These are phyloP conservation scores for Mythimna ferrago DNA, from an alignment of 2,888 invertebrate species.

Conservation along the genomic window DNA sequence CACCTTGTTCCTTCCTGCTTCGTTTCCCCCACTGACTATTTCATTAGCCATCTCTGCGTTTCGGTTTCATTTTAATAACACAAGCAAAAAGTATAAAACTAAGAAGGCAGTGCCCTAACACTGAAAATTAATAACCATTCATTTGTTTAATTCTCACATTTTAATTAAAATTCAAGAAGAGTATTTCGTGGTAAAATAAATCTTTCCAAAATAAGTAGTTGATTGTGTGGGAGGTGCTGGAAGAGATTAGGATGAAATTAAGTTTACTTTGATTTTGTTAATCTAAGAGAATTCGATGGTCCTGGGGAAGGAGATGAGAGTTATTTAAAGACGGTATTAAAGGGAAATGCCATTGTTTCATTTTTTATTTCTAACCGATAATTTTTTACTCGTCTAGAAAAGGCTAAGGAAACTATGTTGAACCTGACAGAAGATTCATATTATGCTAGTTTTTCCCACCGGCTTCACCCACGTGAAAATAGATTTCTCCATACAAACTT, in stretches of 20 bases:
- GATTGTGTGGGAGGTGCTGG: not conserved
- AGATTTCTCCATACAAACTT: too few relatives aligned
- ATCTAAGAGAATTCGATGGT: not conserved
- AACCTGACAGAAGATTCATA: too few relatives aligned
- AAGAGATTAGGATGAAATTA: not conserved
- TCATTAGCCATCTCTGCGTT: slow-evolving; percentile 11
- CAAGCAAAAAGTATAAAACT: slow-evolving; percentile 11
- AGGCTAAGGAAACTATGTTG: not conserved
- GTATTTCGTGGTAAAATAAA: slow-evolving; percentile 10
- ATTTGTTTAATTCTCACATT: slow-evolving; percentile 45
- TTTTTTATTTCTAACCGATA: not conserved
- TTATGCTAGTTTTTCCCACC: too few relatives aligned
- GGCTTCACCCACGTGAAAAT: too few relatives aligned
- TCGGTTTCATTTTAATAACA: slow-evolving; percentile 15
- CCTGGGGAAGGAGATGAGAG: not conserved
- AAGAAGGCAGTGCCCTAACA: slow-evolving; percentile 17
- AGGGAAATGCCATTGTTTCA: not conserved
- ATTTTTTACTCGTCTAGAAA: not conserved
- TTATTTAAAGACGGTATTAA: not conserved
- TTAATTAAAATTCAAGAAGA: slow-evolving; percentile 50
- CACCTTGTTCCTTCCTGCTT: not conserved
- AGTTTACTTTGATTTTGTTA: not conserved
- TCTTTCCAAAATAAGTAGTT: not conserved
- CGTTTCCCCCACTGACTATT: not conserved
- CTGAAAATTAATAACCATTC: slow-evolving; percentile 46